A percentile compares a stretch with the other conserved stretches of the same genome.
These are phyloP conservation scores for Polydrusus pterygomalis DNA, from an alignment of 2,888 invertebrate genomes.

Conservation along the genomic window DNA sequence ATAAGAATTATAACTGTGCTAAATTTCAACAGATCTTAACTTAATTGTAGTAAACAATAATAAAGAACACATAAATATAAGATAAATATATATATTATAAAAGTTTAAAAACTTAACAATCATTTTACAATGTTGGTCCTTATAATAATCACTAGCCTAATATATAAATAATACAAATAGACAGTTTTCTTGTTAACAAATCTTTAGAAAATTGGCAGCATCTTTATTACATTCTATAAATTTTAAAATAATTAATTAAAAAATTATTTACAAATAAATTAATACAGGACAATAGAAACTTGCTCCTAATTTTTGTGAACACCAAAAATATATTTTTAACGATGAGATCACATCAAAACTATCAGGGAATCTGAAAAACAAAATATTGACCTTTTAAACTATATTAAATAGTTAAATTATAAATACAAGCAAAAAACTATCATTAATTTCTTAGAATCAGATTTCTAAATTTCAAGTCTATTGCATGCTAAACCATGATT, in stretches of 20 bases:
- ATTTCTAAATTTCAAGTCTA: too few species aligned
- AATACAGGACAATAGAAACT: conserved; percentile 31
- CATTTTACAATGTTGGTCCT: conserved; percentile 5
- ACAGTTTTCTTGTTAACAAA: neutral
- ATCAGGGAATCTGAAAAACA: conserved; percentile 13
- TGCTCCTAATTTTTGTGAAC: conserved; percentile 12
- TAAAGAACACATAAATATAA: conserved; percentile 1
- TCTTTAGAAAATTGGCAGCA: neutral
- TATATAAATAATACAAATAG: conserved; percentile 28
- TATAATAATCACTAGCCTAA: conserved; percentile 43
- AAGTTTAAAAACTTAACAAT: conserved; percentile 50
- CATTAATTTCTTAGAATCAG: too few species aligned
- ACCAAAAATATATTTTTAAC: conserved; percentile 1
- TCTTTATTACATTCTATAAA: neutral
- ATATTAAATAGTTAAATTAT: too few species aligned
- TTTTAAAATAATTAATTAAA: neutral
- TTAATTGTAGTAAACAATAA: neutral
- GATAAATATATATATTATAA: conserved; percentile 51
- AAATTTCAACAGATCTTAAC: too few species aligned
- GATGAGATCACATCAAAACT: conserved; percentile 25
- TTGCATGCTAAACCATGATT: too few species aligned
- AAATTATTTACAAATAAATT: conserved; percentile 4
- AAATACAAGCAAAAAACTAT: too few species aligned
- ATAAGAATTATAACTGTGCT: too few species aligned
- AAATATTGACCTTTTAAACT: neutral